Conservation (phyloP, 2,888 invertebrate genomes). For the Heliconius ethilla region DNA sequence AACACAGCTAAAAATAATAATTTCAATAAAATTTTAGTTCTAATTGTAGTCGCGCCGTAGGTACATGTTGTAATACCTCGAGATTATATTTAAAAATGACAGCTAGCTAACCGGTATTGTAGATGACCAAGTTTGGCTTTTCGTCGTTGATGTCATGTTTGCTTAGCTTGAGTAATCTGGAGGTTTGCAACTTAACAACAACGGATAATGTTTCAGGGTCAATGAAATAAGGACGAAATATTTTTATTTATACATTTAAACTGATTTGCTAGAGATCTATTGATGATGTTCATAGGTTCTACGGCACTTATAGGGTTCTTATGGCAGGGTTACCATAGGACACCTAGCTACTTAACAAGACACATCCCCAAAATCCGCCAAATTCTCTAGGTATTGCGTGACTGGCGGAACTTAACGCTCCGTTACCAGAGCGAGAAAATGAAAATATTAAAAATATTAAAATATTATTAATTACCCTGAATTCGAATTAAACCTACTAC, state of each 20-base stretch:
- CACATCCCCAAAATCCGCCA: neutral
- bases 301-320: too few species aligned
- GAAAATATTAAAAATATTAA: too few species aligned
- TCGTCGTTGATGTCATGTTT: constrained; percentile 23
- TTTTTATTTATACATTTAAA: neutral
- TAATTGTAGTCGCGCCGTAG: neutral
- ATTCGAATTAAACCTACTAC: neutral
- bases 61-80: neutral
- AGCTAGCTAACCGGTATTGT: constrained; percentile 17
- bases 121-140: constrained; percentile 15
- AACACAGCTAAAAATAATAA: too few species aligned
- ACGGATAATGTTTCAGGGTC: neutral
- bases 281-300: neutral
- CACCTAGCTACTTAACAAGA: neutral
- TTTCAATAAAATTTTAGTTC: too few species aligned
- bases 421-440: too few species aligned
- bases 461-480: too few species aligned
- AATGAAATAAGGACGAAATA: neutral
- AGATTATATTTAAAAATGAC: constrained; percentile 2
- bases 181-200: neutral
- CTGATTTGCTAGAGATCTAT: too few species aligned
- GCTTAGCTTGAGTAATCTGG: constrained; percentile 8
- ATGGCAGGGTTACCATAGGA: neutral
- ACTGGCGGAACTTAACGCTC: too few species aligned
- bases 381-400: too few species aligned